A percentile compares a stretch with the other conserved stretches of the same genome.
Conservation (phyloP, 2,888 invertebrate genomes). For the Idaea dimidiata region DNA sequence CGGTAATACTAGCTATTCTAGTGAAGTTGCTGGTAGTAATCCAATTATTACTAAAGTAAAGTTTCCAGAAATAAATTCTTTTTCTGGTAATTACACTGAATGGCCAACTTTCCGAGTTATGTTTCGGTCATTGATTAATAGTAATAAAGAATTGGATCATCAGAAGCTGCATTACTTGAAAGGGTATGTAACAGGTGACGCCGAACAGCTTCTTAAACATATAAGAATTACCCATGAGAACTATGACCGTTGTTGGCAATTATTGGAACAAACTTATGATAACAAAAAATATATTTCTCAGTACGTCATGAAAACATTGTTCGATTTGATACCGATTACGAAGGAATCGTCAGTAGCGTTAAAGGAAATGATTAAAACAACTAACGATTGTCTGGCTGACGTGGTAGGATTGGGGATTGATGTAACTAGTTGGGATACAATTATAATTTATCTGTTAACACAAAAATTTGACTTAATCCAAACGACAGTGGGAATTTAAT, state of each 20-base stretch:
- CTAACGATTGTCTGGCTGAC: constrained; percentile 24
- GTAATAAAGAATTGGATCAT: constrained; percentile 23
- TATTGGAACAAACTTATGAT: constrained; percentile 22
- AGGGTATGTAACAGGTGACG: constrained; percentile 25
- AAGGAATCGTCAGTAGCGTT: constrained; percentile 22
- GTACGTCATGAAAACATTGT: constrained; percentile 16
- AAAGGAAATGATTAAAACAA: constrained; percentile 24
- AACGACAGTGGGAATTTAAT: constrained; percentile 27
- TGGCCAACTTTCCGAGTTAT: constrained; percentile 28
- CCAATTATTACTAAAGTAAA: neutral
- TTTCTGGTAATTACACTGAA: constrained; percentile 28
- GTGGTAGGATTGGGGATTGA: constrained; percentile 16
- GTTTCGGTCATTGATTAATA: constrained; percentile 25
- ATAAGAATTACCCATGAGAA: constrained; percentile 15
- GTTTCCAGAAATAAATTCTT: constrained; percentile 6
- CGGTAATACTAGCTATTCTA: neutral
- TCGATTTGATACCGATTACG: neutral
- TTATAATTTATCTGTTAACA: constrained; percentile 22
- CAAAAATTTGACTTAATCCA: constrained; percentile 24
- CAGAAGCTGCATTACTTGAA: constrained; percentile 32
- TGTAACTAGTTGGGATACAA: constrained; percentile 25
- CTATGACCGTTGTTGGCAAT: constrained; percentile 25
- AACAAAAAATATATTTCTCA: constrained; percentile 27
- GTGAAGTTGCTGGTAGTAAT: neutral
- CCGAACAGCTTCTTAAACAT: constrained; percentile 26